Percentiles rank a stretch among this genome's conserved stretches.
Evolutionary conservation across 37 sponge, comb jelly and placozoan species (phyloP).

Genomic region (Axinella damicornis): DNA sequence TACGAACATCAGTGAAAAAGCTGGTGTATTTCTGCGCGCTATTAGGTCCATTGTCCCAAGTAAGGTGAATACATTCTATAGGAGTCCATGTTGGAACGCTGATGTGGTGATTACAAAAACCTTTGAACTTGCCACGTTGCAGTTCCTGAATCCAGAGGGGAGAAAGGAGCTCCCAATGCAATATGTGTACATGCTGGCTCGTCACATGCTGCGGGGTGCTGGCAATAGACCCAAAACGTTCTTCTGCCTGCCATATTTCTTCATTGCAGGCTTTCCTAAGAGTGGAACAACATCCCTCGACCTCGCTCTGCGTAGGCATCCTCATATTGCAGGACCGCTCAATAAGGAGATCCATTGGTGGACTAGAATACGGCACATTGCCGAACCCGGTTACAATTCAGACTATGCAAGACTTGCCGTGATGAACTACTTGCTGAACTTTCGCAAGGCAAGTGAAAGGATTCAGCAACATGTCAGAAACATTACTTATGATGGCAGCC

Average conservation of each 20-base stretch:
- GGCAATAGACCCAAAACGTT: not conserved
- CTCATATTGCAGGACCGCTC: not conserved
- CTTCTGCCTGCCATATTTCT: conserved; percentile 27
- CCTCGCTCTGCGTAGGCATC: conserved; percentile 2
- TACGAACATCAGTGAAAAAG: not conserved
- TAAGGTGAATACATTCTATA: not conserved
- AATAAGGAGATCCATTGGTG: conserved; percentile 39
- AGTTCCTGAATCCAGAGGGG: too few relatives aligned
- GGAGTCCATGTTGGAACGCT: not conserved
- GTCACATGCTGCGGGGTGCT: not conserved
- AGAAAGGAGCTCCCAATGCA: too few relatives aligned
- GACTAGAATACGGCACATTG: not conserved
- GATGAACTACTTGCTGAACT: not conserved
- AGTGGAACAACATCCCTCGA: conserved; percentile 38
- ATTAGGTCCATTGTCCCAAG: not conserved
- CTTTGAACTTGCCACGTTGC: too few relatives aligned
- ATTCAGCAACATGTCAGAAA: not conserved
- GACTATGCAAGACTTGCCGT: not conserved
- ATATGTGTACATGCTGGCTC: too few relatives aligned
- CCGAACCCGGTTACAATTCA: not conserved
- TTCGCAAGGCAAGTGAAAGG: not conserved
- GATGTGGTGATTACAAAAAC: not conserved
- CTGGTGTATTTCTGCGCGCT: not conserved
- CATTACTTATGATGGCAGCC: conserved; percentile 22
- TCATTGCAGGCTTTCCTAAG: conserved; percentile 46